phyloP scores from a whole-genome alignment of 64 coral and sea anemone genomes.

The Stichodactyla helianthus region DNA sequence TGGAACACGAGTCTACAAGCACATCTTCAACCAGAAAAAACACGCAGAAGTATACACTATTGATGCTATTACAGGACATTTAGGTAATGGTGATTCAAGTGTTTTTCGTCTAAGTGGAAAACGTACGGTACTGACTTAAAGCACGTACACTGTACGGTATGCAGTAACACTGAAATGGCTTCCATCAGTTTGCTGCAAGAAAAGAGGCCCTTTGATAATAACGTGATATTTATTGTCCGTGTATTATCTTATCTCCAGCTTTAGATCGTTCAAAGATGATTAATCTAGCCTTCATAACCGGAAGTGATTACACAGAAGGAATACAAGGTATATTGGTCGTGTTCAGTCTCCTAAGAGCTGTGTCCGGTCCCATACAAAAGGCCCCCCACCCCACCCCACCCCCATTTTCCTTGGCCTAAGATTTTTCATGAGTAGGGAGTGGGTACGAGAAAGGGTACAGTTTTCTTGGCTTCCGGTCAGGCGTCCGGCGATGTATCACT shows the following conservation, averaged over 20 bases:
- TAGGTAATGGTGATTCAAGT: constrained; percentile 32
- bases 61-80: constrained; percentile 54
- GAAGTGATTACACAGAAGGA: constrained; percentile 97
- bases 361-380: too few species aligned
- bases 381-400: not conserved
- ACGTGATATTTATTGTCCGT: not conserved
- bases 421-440: not conserved
- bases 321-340: constrained; percentile 57
- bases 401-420: not conserved
- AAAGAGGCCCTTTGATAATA: too few species aligned
- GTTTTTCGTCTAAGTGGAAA: too few species aligned
- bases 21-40: constrained; percentile 86
- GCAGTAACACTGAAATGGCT: too few species aligned
- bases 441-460: not conserved
- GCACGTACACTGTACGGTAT: too few species aligned
- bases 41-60: constrained; percentile 69
- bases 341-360: not conserved
- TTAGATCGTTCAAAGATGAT: constrained; percentile 77
- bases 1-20: constrained; percentile 83
- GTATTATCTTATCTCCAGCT: constrained; percentile 23
- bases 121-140: too few species aligned
- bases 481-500: too few species aligned
- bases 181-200: too few species aligned
- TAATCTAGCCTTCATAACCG: constrained; percentile 80
- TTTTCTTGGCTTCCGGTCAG: too few species aligned